Evolutionary conservation across 1,140 invertebrate genomes (phyloP), one percentile per base, ranked within the genome.

Genomic region (Nylanderia fulva): DNA sequence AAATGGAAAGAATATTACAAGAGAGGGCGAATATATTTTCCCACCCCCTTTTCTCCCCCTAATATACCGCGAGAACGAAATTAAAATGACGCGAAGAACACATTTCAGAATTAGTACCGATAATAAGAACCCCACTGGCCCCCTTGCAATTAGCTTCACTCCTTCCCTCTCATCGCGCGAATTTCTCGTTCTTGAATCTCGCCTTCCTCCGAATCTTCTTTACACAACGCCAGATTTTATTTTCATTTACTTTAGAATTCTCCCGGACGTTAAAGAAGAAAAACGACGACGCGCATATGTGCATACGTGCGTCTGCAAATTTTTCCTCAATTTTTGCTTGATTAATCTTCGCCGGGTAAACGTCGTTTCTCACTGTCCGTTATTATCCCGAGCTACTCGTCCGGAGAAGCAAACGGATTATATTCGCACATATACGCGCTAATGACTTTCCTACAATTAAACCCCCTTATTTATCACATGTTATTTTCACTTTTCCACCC

Each of bases 1-100:
- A 82, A 82, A 71, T 71, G 52, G 52, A 82, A 71, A 58, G 66
- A 71, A 82, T 82, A 58, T 82, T 82, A 82, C 66, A 71, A 33
- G 52, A 33, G 52, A 24, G 66, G 21, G 42, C 42, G 8, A 29
- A 7, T n/a, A n/a, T 52, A 11, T 15, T n/a, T 6, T 18, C 9
- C 11, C 13, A 33, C 21, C 45, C 2, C 11, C 21, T 29, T 56
- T 80, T 80, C n/a, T n/a, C n/a, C n/a, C n/a, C n/a, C n/a, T 58
- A 4, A 33, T 56, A 71, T 60, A 71, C 11, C 54, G 36, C 45
- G 58, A 82, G 66, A 82, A 71, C 52, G 39, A 82, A 71, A 82
- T 82, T 45, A 82, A 72, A 58, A 71, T 45, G 66, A 82, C 66
- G 52, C 66, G 36, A 71, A 45, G 64, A 58, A 72, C 66, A 56